These are phyloP conservation scores for Tyrannus savana DNA, from an alignment of 2,113 vertebrate species.

Conservation along the genomic window DNA sequence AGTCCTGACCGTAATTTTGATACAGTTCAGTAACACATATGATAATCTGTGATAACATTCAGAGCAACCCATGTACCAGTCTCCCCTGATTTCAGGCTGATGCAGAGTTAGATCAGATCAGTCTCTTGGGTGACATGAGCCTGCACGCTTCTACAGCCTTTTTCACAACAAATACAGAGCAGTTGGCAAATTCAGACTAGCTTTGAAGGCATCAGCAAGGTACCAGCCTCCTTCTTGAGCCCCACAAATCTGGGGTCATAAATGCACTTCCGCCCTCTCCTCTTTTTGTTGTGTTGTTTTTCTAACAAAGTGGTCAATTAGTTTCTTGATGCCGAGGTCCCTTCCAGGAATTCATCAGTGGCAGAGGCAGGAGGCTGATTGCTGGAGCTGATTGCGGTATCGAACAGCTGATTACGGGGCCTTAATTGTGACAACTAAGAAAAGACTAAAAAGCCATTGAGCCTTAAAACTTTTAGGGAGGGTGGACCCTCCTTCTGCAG, in stretches of 20 bases:
- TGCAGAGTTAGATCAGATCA: not conserved
- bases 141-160: not conserved
- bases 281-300: not conserved
- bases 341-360: not conserved
- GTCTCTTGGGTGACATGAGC: not conserved
- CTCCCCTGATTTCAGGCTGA: not conserved
- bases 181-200: not conserved
- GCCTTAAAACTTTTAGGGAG: not conserved
- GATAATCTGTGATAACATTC: not conserved
- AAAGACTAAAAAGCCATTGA: not conserved
- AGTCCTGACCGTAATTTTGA: not conserved
- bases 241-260: not conserved
- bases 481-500: rapidly evolving
- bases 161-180: not conserved
- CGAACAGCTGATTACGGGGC: not conserved
- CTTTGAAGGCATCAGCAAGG: not conserved
- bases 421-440: constrained; percentile 4
- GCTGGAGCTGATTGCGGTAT: constrained; percentile 19
- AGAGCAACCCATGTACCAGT: not conserved
- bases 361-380: constrained; percentile 56
- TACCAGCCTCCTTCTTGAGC: not conserved
- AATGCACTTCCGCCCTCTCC: not conserved
- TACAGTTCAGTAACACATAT: not conserved
- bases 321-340: not conserved
- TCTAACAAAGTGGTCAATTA: not conserved